Conservation (phyloP, 2,113 vertebrate genomes). For the Ciconia boyciana region DNA sequence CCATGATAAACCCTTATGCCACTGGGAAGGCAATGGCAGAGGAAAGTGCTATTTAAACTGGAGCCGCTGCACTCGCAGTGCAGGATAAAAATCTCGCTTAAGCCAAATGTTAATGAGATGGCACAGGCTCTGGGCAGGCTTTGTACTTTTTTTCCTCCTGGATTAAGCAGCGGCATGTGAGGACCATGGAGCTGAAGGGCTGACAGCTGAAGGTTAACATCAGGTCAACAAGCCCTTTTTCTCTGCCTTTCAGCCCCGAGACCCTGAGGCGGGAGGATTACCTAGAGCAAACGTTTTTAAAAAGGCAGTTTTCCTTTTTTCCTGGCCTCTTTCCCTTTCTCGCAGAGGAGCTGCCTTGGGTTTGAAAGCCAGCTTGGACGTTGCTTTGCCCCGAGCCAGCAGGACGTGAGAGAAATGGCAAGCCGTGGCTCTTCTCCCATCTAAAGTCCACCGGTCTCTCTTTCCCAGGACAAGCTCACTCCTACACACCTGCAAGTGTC, state of each 20-base stretch:
- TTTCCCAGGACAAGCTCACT: background rate
- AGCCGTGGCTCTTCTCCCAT: background rate
- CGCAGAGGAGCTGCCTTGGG: background rate
- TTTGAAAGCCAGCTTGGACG: background rate
- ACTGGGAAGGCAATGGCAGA: background rate
- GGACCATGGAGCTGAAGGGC: background rate
- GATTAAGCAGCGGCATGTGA: slow-evolving; percentile 40
- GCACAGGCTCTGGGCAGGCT: slow-evolving; percentile 19
- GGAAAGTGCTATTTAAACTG: background rate
- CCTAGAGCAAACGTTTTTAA: background rate
- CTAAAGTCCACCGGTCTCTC: background rate
- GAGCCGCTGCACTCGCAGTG: background rate
- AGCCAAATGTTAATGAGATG: slow-evolving; percentile 40
- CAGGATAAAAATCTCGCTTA: background rate
- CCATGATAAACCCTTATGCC: background rate
- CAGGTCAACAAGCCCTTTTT: slow-evolving; percentile 40
- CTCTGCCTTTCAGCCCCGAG: background rate
- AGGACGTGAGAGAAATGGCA: background rate
- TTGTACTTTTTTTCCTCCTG: background rate
- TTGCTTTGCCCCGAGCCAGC: background rate
- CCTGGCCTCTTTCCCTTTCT: background rate
- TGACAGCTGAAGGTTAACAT: slow-evolving; percentile 27
- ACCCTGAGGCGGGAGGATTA: background rate
- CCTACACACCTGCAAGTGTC: background rate
- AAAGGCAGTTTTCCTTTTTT: background rate